A percentile compares a stretch with the other conserved stretches of the same genome.
phyloP scores from a whole-genome alignment of 2,113 vertebrate genomes.

The Psittacara wagleri region DNA sequence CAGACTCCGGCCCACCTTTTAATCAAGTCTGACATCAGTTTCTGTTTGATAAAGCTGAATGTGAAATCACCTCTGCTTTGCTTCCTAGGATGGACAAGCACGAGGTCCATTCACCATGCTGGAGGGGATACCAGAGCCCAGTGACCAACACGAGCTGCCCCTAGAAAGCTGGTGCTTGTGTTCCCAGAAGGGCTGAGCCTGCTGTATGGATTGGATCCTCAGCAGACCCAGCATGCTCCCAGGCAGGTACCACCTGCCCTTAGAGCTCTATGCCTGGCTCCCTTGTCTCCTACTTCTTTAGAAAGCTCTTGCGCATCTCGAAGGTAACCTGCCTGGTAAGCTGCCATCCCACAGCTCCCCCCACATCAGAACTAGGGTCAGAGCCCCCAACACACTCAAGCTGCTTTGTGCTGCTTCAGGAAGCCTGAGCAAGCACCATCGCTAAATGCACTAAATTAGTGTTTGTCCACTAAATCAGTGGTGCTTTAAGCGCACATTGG shows the following conservation, averaged over 20 bases:
- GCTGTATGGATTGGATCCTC: neutral
- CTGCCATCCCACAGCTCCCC: neutral
- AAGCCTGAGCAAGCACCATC: neutral
- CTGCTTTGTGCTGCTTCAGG: neutral
- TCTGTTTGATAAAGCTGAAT: neutral
- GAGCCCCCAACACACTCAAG: neutral
- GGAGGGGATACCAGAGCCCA: neutral
- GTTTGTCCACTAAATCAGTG: neutral
- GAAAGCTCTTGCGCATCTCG: neutral
- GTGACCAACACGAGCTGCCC: neutral
- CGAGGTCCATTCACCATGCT: neutral
- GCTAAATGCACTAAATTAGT: neutral
- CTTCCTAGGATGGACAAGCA: neutral
- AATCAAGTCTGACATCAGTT: neutral
- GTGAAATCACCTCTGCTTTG: neutral
- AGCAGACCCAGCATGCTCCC: neutral
- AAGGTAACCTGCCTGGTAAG: neutral
- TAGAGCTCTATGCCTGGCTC: neutral
- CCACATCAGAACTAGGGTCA: fast-evolving
- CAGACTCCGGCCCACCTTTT: neutral
- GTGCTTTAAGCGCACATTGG: neutral
- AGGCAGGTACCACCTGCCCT: no score
- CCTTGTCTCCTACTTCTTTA: neutral
- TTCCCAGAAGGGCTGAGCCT: neutral
- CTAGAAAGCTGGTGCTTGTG: neutral